Base-by-base conservation (phyloP, 2,113 vertebrate species). In the Camelus dromedarius region DNA sequence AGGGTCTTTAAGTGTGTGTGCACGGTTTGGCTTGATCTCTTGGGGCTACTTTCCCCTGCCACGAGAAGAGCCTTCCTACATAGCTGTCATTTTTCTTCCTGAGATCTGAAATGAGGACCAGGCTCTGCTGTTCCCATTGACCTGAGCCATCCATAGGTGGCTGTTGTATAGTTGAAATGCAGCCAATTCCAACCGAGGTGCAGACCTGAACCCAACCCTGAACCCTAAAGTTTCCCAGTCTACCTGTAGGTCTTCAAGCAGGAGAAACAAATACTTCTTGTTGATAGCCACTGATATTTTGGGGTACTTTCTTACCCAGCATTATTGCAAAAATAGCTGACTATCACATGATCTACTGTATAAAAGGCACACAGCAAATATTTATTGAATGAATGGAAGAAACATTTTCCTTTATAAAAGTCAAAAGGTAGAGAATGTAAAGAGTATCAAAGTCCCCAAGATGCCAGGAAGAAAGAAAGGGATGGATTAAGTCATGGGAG, bases 381-480 rank as follows among this genome's bases (percentile, higher is more conserved):
- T 30, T 46, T 81, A 30, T 81, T 89, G n/a, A 89, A 48, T 77
- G 32, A 75, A 35, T 80, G 35, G 48, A 72, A 32, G 60, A 91
- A 85, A 62, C 7, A 58, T 67, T 76, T 76, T 77, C 38, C 15
- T 93, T 75, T n/a, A 14, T 42, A 5, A 96, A 96, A 96, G 26
- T 32, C 60, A 73, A 75, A 86, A 48, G 48, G 9, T 32, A 38
- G 69, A 46, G 35, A 28, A 5, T 73, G 14, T 66, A 82, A 84
- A 79, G 69, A 66, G 1, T 86, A 70, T 50, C 18, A 42, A 42
- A 42, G 38, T 42, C 38, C 38, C 38, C 38, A 42, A 42, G 38
- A 42, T 42, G 38, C 1, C 8, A 76, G 52, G 48, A 84, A 64
- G n/a, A 83, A 77, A 94, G 11, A 26, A 64, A 75, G 32, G 46